phyloP scores from a whole-genome alignment of 2,888 invertebrate species.

The Ceramica pisi region DNA sequence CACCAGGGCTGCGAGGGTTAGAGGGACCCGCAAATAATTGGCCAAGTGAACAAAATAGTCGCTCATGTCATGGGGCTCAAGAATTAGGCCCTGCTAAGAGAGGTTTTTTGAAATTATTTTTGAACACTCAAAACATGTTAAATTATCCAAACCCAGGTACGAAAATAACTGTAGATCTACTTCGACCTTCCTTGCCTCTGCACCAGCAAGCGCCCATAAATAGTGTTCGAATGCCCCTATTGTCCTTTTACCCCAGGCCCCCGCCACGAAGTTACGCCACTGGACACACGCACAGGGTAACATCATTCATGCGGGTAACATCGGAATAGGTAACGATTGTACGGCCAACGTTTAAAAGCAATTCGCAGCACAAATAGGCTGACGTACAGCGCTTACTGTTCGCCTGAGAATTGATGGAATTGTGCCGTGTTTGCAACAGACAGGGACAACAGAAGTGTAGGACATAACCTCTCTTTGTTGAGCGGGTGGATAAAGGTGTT shows the following conservation, averaged over 20 bases:
- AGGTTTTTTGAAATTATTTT: neutral
- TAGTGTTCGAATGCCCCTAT: neutral
- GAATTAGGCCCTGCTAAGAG: neutral
- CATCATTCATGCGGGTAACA: slow-evolving; percentile 20
- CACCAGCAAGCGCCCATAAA: neutral
- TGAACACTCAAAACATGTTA: neutral
- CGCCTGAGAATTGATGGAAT: slow-evolving; percentile 61
- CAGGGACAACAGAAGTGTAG: slow-evolving; percentile 44
- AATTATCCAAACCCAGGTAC: accelerated
- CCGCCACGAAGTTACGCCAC: neutral
- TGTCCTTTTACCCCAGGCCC: neutral
- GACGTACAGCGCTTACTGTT: slow-evolving; percentile 52
- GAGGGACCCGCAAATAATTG: neutral
- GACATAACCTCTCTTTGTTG: slow-evolving; percentile 4
- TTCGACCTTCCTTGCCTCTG: neutral
- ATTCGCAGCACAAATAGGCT: slow-evolving; percentile 50
- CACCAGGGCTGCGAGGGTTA: neutral
- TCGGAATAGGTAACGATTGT: slow-evolving; percentile 9
- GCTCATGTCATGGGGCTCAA: neutral
- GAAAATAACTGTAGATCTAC: neutral
- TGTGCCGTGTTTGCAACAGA: slow-evolving; percentile 19
- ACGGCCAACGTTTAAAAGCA: slow-evolving; percentile 47
- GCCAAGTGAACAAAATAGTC: neutral
- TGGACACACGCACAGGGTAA: slow-evolving; percentile 2
- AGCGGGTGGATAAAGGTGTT: neutral